Conservation (phyloP, 1,140 invertebrate genomes). For the Drosophila aff. region DNA sequence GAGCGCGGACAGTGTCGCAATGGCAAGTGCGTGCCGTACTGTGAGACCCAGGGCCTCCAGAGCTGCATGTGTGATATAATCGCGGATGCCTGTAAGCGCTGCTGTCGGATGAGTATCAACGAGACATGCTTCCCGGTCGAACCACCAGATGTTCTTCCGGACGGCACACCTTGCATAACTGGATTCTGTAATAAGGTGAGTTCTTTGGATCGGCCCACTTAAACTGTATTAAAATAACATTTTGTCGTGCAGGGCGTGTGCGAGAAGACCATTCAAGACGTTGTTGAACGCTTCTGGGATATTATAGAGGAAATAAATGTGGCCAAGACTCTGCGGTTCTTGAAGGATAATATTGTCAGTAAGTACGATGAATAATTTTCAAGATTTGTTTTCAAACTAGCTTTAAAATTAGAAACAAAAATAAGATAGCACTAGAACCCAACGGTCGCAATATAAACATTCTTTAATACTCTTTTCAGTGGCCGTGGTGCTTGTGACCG, state of each 20-base stretch:
- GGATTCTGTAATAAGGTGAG: constrained; percentile 96
- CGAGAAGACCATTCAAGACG: constrained; percentile 97
- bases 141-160: constrained; percentile 93
- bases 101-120: constrained; percentile 95
- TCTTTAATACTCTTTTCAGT: constrained; percentile 45
- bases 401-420: too few species aligned
- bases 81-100: constrained; percentile 87
- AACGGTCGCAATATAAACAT: neutral
- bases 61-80: constrained; percentile 98
- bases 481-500: constrained; percentile 94
- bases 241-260: constrained; percentile 90
- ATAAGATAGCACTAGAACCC: neutral
- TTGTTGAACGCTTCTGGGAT: constrained; percentile 97
- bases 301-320: constrained; percentile 98
- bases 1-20: constrained; percentile 94
- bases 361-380: constrained; percentile 45
- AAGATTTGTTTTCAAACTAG: neutral
- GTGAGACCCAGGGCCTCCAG: constrained; percentile 95
- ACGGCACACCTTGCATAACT: constrained; percentile 97
- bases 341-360: constrained; percentile 95
- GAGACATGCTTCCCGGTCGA: constrained; percentile 96
- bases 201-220: neutral
- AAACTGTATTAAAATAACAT: neutral
- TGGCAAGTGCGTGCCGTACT: constrained; percentile 96
- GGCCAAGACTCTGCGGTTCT: constrained; percentile 94